A percentile compares a stretch with the other conserved stretches of the same genome.
phyloP scores from a whole-genome alignment of 2,888 invertebrate species.

The Microchrysa polita region DNA sequence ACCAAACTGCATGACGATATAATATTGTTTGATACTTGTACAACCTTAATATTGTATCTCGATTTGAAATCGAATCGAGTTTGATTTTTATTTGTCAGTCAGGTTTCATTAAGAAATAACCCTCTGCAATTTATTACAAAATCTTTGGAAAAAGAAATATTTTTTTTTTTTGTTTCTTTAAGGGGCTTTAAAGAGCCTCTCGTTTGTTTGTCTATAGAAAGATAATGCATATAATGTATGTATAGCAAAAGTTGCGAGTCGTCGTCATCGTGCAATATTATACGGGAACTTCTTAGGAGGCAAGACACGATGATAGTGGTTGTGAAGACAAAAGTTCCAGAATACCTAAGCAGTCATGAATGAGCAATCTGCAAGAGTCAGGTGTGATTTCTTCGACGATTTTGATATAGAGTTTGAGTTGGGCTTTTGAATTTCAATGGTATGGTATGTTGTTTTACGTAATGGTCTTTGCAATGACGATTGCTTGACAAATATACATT shows the following conservation, averaged over 20 bases:
- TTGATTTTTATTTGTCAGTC: constrained; percentile 19
- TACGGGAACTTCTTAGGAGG: constrained; percentile 36
- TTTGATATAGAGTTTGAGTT: neutral
- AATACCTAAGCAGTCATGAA: constrained; percentile 23
- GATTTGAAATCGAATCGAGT: neutral
- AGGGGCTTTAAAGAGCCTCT: no score
- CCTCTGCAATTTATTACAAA: constrained; percentile 38
- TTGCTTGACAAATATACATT: constrained; percentile 19
- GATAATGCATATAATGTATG: no score
- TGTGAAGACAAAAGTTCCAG: constrained; percentile 10
- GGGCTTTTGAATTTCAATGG: neutral
- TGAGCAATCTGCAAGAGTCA: constrained; percentile 18
- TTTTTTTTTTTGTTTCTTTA: no score
- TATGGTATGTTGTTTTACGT: no score
- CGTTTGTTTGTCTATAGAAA: no score
- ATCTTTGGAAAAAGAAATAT: constrained; percentile 24
- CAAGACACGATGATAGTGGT: constrained; percentile 10
- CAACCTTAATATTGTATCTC: neutral
- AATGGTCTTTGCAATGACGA: neutral
- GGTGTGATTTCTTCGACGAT: constrained; percentile 36
- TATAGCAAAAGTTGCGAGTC: no score
- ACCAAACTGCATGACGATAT: constrained; percentile 14
- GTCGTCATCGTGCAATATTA: no score
- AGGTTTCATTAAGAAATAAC: constrained; percentile 37
- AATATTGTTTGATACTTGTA: neutral